Evolutionary conservation across 2,113 vertebrate species (phyloP), one percentile per base, ranked within the genome.

Genomic region (Forbesichthys papilliferus): DNA sequence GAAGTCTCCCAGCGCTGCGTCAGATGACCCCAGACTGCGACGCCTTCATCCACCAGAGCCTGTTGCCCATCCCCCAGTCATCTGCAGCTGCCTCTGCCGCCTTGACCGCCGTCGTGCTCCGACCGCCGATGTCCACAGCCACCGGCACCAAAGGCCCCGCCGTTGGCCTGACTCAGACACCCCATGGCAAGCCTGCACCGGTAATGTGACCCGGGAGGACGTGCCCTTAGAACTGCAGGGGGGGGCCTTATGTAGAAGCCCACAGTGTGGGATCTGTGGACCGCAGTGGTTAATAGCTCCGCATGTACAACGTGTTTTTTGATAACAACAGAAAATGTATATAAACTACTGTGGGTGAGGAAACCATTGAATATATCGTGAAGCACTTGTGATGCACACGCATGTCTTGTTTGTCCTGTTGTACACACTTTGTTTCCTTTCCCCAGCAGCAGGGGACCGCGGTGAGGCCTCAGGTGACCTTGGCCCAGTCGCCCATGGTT

Each of bases 1-100:
- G 96, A 92, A 98, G 96, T 88, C 95, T 98, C 89, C 96, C 96
- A 46, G 95, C 96, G 59, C 93, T 98, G 91, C 93, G 96, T 80
- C 96, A 98, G 90, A 80, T 98, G 91, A 98, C 96, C 66, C 95
- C 96, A 0, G 95, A 98, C 87, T 93, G 95, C 0, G 93, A 94
- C 20, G 94, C 96, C 88, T 98, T 98, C 88, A 96, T 98, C 84
- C 96, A 98, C 83, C 95, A 98, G 90, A 98, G 96, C 89, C 93
- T 96, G 81, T 93, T 95, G 76, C 93, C 94, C 0, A 88, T 90
- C 20, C 79, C 91, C 0, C 94, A 94, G 87, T 86, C 87, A 1
- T 8, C 81, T 20, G 66, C 81, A 0, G 16, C 80, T 14, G 61
- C 94, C 20, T 95, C 94, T 9, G 93, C 94, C 0, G 91, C 95